Conservation (phyloP, 2,888 invertebrate species). For the Phyllotreta striolata region DNA sequence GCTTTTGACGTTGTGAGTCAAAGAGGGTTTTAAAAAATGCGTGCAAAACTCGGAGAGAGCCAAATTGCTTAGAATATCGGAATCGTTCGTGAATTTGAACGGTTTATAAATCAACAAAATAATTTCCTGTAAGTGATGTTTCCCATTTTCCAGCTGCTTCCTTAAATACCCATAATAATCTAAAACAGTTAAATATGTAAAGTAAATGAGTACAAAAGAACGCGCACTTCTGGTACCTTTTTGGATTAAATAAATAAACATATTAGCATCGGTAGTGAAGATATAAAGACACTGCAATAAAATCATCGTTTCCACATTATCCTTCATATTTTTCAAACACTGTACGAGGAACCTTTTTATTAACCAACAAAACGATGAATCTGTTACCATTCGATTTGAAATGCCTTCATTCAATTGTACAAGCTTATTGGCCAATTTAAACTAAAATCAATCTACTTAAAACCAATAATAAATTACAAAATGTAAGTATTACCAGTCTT, state of each 20-base stretch:
- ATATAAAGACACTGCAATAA: conserved; percentile 82
- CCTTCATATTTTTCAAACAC: conserved; percentile 52
- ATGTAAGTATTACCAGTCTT: conserved; percentile 65
- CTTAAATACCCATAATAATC: conserved; percentile 80
- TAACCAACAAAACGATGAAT: conserved; percentile 61
- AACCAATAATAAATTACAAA: neutral
- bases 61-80: conserved; percentile 62
- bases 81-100: conserved; percentile 65
- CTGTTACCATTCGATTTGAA: conserved; percentile 47
- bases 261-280: conserved; percentile 66
- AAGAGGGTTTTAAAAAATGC: conserved; percentile 72
- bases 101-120: conserved; percentile 81
- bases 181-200: conserved; percentile 47
- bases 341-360: conserved; percentile 56
- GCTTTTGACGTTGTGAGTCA: conserved; percentile 73
- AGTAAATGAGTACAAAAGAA: too few species aligned
- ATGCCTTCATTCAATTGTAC: conserved; percentile 55
- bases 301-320: conserved; percentile 65
- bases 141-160: conserved; percentile 68
- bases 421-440: conserved; percentile 60
- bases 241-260: conserved; percentile 66
- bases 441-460: conserved; percentile 45
- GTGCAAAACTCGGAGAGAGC: conserved; percentile 68
- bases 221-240: conserved; percentile 62
- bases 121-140: conserved; percentile 70